Base-by-base conservation (phyloP, 2,113 vertebrate species). In the Camelus bactrianus region DNA sequence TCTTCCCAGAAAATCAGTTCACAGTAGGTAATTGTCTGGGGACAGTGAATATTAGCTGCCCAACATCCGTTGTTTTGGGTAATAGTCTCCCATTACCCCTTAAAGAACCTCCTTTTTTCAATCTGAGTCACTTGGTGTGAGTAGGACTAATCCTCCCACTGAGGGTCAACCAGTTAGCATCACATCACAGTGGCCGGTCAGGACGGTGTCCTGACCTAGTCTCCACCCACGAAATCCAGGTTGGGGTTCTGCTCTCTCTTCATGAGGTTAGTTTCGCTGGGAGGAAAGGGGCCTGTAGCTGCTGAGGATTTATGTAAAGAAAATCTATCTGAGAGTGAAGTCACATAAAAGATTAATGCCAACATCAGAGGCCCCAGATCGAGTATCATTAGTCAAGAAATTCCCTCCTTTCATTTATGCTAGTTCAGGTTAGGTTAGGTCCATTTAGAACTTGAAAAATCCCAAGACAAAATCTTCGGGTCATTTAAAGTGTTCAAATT, bases 401-500 rank as follows among this genome's bases (percentile, higher is more conserved):
- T 38, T 48, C 32, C 65, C 10, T 72, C 8, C 64, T 92, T 94
- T 35, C 56, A 19, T 48, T 56, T 28, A 75, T 76, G 6, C 26
- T 93, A 8, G 5, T 56, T 89, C 62, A 5, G 13, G 48, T 56
- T 95, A 92, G n/a, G 84, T 87, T 95, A 94, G 32, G 30, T 30
- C 67, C 46, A 54, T 12, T 54, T 20, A 38, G 8, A 88, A 35
- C 8, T 70, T 92, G 73, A 6, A 56, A 83, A 79, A 0, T 35
- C 35, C 60, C 10, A 3, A 54, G 38, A 72, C 72, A 95, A 82
- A 89, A 24, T 58, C 28, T 28, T 83, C 70, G 13, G 28, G 26
- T 38, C 24, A 76, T 79, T 69, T 97, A 77, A 82, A 91, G 28
- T 19, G 24, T 88, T 83, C 76, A 89, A 85, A 85, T 30, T 72